Evolutionary conservation across 2,797 vertebrate genomes (phyloP).

Genomic region (Coregonus suidteri): DNA sequence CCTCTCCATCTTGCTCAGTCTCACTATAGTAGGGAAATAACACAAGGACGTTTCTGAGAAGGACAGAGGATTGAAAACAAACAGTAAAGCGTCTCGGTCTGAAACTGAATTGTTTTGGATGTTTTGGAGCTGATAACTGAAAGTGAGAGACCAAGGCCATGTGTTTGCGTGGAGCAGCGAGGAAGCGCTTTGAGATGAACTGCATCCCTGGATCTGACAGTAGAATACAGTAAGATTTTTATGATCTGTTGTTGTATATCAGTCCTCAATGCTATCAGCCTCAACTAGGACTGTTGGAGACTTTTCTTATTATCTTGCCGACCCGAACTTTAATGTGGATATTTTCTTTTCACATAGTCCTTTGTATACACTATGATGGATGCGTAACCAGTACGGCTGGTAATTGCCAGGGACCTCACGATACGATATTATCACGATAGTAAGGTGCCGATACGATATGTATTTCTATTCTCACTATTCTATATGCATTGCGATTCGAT

Average conservation of each 20-base stretch:
- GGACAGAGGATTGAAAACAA: slow-evolving; percentile 17
- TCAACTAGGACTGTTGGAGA: neutral
- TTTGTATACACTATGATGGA: neutral
- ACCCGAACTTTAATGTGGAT: neutral
- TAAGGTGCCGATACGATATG: too few relatives aligned
- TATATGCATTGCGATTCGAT: too few relatives aligned
- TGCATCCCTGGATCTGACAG: slow-evolving; percentile 26
- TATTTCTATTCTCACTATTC: too few relatives aligned
- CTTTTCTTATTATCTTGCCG: too few relatives aligned
- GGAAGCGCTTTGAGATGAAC: slow-evolving; percentile 41
- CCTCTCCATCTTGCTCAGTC: neutral
- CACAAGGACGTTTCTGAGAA: neutral
- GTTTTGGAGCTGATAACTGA: neutral
- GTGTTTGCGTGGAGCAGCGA: slow-evolving; percentile 44
- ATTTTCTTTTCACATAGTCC: neutral
- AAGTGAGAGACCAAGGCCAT: neutral
- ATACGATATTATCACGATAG: too few relatives aligned
- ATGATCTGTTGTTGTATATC: slow-evolving; percentile 20
- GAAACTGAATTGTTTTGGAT: neutral
- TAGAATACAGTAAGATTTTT: slow-evolving; percentile 42
- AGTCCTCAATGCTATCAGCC: neutral
- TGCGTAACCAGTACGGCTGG: neutral
- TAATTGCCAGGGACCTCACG: too few relatives aligned
- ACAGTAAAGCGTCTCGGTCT: neutral
- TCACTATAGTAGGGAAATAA: neutral